A percentile compares a stretch with the other conserved stretches of the same genome.
Conservation (phyloP, 2,113 vertebrate species). For the Mormoops blainvillei region DNA sequence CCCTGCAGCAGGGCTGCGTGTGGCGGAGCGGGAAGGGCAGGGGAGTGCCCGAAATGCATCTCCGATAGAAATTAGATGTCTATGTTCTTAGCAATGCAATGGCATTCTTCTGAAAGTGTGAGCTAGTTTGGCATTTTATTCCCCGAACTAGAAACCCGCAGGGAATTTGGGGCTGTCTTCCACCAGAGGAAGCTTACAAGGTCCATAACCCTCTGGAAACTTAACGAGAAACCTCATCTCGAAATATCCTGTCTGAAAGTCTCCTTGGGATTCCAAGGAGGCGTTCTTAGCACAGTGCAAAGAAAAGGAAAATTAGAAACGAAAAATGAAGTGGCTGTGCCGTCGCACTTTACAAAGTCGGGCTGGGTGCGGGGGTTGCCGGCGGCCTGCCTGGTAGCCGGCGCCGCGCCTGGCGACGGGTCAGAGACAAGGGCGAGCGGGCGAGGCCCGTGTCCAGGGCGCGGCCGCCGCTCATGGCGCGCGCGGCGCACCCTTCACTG, state of each 20-base stretch:
- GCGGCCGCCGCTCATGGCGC: too few relatives aligned
- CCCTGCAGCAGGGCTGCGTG: too few relatives aligned
- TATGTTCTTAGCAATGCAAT: background rate
- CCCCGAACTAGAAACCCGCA: background rate
- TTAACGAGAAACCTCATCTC: background rate
- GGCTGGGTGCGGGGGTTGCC: background rate
- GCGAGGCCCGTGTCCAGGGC: background rate
- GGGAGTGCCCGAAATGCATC: too few relatives aligned
- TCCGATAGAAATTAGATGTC: too few relatives aligned
- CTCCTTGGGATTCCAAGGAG: background rate
- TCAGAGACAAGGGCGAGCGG: background rate
- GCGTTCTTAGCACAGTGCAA: background rate
- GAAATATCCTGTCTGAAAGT: background rate
- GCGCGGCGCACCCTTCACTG: slow-evolving; percentile 22
- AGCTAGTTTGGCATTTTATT: background rate
- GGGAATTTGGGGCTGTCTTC: background rate
- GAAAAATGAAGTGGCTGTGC: background rate
- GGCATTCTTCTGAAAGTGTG: background rate
- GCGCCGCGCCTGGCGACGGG: too few relatives aligned
- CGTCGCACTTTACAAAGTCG: background rate
- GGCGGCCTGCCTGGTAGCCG: too few relatives aligned
- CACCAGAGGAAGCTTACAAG: background rate
- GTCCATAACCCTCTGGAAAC: background rate
- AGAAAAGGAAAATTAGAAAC: background rate
- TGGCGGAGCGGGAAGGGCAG: too few relatives aligned